Conservation (phyloP, 1,140 invertebrate species). For the Ceratina japonica region DNA sequence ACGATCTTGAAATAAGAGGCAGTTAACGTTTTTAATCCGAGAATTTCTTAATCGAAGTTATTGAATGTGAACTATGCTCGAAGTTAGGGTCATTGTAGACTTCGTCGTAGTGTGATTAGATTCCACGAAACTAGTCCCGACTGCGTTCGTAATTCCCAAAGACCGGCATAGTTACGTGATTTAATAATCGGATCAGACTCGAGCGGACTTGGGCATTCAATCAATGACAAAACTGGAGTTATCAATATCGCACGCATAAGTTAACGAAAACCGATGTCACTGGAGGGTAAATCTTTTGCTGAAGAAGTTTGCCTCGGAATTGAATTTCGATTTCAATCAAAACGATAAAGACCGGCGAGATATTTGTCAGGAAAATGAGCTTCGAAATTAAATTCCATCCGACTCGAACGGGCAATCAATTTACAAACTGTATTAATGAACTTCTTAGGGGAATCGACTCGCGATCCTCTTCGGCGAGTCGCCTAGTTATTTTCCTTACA, state of each 20-base stretch:
- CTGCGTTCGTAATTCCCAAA: neutral
- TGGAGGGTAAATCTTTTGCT: slow-evolving; percentile 8
- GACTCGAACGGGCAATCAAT: slow-evolving; percentile 16
- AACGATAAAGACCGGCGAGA: neutral
- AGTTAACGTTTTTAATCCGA: too few relatives aligned
- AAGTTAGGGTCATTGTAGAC: slow-evolving; percentile 28
- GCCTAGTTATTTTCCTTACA: neutral
- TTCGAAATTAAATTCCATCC: slow-evolving; percentile 16
- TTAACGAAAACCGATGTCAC: slow-evolving; percentile 36
- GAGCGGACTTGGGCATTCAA: too few relatives aligned
- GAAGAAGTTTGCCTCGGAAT: slow-evolving; percentile 10
- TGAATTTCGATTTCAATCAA: slow-evolving; percentile 34
- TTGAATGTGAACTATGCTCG: slow-evolving; percentile 7
- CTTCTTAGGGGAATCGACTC: slow-evolving; percentile 24
- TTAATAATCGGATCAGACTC: too few relatives aligned
- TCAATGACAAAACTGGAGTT: slow-evolving; percentile 30
- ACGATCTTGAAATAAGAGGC: too few relatives aligned
- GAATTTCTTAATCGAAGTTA: neutral
- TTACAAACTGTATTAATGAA: slow-evolving; percentile 39
- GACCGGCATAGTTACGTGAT: too few relatives aligned
- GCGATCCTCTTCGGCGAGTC: neutral
- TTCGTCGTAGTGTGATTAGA: slow-evolving; percentile 5
- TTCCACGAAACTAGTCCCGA: neutral
- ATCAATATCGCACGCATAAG: slow-evolving; percentile 46
- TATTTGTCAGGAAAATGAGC: slow-evolving; percentile 43